These are phyloP conservation scores for Scaptomyza polygonia DNA, from an alignment of 2,888 invertebrate species.

Conservation along the genomic window DNA sequence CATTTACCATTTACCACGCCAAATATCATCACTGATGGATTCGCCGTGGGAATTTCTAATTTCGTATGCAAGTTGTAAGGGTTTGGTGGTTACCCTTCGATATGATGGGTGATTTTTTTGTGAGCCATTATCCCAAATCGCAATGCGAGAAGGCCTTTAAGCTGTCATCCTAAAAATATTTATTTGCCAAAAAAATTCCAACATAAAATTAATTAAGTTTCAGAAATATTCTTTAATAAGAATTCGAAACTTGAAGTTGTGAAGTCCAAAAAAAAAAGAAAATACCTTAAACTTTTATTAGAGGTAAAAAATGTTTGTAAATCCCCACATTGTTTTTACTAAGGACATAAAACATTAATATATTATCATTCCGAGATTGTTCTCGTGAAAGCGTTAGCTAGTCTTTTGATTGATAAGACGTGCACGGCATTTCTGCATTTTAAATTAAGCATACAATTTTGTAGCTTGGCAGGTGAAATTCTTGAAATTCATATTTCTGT, in stretches of 20 bases:
- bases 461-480: constrained; percentile 11
- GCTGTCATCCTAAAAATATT: constrained; percentile 12
- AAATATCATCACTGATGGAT: constrained; percentile 63
- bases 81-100: constrained; percentile 40
- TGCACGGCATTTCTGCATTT: constrained; percentile 12
- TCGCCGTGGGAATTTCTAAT: constrained; percentile 77
- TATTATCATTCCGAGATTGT: background rate
- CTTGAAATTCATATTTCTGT: constrained; percentile 20
- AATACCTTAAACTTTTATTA: background rate
- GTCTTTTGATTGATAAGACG: constrained; percentile 18
- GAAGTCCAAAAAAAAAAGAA: background rate
- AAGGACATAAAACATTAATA: background rate
- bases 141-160: constrained; percentile 52
- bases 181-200: constrained; percentile 3
- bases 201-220: background rate
- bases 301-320: background rate
- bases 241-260: background rate
- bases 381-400: background rate
- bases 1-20: constrained; percentile 51
- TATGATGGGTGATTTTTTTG: constrained; percentile 77
- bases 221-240: background rate
- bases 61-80: constrained; percentile 69
- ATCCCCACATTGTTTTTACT: no score
- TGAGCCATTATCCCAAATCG: constrained; percentile 76
- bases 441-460: constrained; percentile 5